Base-by-base conservation (phyloP, 2,888 invertebrate genomes). In the Scelioninae gen. 2 region DNA sequence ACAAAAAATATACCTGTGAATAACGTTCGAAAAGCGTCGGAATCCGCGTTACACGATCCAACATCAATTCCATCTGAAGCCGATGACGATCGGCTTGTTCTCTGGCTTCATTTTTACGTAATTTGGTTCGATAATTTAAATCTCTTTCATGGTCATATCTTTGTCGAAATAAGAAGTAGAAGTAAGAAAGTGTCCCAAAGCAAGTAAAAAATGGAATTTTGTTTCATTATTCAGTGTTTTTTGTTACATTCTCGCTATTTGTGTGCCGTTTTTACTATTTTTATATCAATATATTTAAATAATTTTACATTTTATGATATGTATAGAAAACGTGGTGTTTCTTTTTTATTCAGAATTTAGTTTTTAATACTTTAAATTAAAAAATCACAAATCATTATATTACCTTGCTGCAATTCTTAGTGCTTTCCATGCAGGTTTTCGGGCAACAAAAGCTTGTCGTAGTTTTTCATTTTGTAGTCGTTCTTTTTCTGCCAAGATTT, bases 61-160 rank as follows among this genome's bases (percentile, higher is more conserved):
- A 87, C 92, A 93, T 93, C 76, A 90, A 83, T 80, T 92, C 91
- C 92, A 93, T 93, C 79, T 92, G 90, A 72, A 91, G 88, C 0
- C 89, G 88, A 79, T 92, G 91, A 81, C 91, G 91, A 80, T 92
- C 92, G 13, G 89, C 89, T 71, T 91, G 87, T 82, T 92, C 88
- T 77, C 90, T 87, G 68, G 92, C 92, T 82, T 92, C 92, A 53
- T 92, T 92, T 19, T 90, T 89, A 7, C 92, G 87, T 37, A 91
- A 88, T 79, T 91, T 90, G 7, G 91, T 87, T 39, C 92, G 87
- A 87, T 92, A 89, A 11, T 90, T 90, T 58, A 92, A 88, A 80
- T 92, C 92, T 83, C 91, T 91, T 81, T 91, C 90, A 71, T 91
- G 90, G 76, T 86, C 86, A 33, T 83, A 81, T 72, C 86, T 86